Evolutionary conservation across 2,888 invertebrate genomes (phyloP), one percentile per base, ranked within the genome.

Genomic region (Tortrix viridana): DNA sequence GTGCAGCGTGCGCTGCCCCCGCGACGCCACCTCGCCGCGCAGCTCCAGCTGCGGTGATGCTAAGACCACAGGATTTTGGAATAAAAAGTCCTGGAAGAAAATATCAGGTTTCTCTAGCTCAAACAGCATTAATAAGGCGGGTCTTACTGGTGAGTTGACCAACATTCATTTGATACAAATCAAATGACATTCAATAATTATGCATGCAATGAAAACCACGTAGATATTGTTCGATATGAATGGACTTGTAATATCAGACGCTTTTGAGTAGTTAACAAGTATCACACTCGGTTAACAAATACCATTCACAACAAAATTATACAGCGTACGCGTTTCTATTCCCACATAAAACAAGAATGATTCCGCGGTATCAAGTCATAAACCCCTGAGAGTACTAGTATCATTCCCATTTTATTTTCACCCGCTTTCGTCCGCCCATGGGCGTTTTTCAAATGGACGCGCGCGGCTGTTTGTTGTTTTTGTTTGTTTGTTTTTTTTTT

Each of bases 81-180:
- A 94, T 73, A 94, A 95, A 84, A 96, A 96, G 77, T 94, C 95
- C 1, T 96, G 96, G 96, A 95, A 95, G 79, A 96, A 96, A 82
- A 89, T 96, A 71, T 95, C 96, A 16, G 95, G 95, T 26, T 95
- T 96, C 76, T 94, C 95, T 60, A 95, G 95, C 76, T 95, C 94
- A 57, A 95, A 94, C 73, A 95, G 94, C 78, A 94, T 94, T 77
- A 94, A 95, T 79, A 95, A 96, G 82, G 93, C 94, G 47, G 94
- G 94, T 65, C 77, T 92, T 58, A 92, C 93, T 81, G 95, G 95
- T 95, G 86, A 94, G 95, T 92, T 69, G 14, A 38, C n/a, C 22
- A 26, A 47, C 20, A 16, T 46, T 16, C 23, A 7, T n/a, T 41
- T 19, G 18, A 5, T 26, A 18, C 9, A 20, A 5, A 23, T 44